A percentile compares a stretch with the other conserved stretches of the same genome.
These are phyloP conservation scores for Poecile atricapillus DNA, from an alignment of 2,113 vertebrate species.

Conservation along the genomic window DNA sequence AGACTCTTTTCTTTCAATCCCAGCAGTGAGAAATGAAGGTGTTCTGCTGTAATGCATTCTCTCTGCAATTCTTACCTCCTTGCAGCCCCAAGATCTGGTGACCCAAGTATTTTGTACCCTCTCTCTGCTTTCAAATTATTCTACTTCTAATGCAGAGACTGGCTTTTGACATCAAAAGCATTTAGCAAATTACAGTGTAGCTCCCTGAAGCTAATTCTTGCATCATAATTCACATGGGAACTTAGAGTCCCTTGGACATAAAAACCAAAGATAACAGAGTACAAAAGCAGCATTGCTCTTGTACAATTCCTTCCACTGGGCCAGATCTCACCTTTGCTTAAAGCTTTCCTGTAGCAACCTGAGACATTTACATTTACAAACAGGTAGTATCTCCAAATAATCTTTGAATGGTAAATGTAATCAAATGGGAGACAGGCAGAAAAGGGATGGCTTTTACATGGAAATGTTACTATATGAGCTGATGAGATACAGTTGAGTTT, in stretches of 20 bases:
- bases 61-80: background rate
- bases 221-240: background rate
- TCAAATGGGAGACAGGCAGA: background rate
- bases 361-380: background rate
- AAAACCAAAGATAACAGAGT: background rate
- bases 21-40: background rate
- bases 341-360: background rate
- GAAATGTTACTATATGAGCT: background rate
- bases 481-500: background rate
- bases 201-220: background rate
- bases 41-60: background rate
- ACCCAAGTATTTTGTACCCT: background rate
- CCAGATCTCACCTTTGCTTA: background rate
- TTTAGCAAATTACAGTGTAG: background rate
- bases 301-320: background rate
- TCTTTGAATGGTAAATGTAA: background rate
- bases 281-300: background rate
- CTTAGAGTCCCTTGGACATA: background rate
- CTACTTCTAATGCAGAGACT: background rate
- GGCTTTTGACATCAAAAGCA: constrained; percentile 23
- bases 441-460: background rate
- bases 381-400: background rate
- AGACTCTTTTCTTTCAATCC: background rate
- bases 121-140: background rate
- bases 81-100: background rate